Percentiles rank a stretch among this genome's conserved stretches.
phyloP scores from a whole-genome alignment of 2,113 vertebrate genomes.

The Paradoxurus hermaphroditus region DNA sequence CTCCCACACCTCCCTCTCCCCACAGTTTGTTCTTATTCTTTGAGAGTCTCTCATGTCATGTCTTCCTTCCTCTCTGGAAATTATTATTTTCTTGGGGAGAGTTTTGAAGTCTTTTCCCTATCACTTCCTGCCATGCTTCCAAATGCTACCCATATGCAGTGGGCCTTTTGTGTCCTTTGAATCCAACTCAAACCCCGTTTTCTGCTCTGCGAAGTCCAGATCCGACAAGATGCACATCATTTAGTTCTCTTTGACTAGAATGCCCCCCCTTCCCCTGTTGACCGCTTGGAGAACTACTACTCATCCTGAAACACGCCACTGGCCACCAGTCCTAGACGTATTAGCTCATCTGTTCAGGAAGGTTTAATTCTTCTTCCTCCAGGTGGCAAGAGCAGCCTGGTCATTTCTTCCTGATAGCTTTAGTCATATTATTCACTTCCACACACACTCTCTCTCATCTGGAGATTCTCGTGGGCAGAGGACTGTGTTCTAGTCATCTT shows the following conservation, averaged over 20 bases:
- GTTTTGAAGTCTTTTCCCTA: not conserved
- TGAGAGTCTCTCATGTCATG: no score
- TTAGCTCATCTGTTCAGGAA: not conserved
- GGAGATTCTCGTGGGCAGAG: not conserved
- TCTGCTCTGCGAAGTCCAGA: not conserved
- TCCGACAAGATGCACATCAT: not conserved
- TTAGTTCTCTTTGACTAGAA: not conserved
- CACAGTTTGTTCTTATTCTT: no score
- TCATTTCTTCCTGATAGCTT: conserved; percentile 38
- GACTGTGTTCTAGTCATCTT: not conserved
- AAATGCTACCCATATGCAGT: not conserved
- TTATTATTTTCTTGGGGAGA: not conserved
- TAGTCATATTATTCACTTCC: not conserved
- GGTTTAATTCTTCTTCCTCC: not conserved
- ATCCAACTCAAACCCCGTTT: not conserved
- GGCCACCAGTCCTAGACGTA: not conserved
- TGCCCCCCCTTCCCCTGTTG: not conserved
- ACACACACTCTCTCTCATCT: not conserved
- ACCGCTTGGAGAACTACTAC: not conserved
- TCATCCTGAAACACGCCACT: not conserved
- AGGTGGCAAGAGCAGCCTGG: not conserved
- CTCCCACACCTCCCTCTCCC: no score
- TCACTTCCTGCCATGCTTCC: not conserved
- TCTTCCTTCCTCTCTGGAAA: no score
- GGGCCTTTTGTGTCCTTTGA: not conserved